These are phyloP conservation scores for Lasioglossum calceatum DNA, from an alignment of 2,888 invertebrate genomes.

Conservation along the genomic window DNA sequence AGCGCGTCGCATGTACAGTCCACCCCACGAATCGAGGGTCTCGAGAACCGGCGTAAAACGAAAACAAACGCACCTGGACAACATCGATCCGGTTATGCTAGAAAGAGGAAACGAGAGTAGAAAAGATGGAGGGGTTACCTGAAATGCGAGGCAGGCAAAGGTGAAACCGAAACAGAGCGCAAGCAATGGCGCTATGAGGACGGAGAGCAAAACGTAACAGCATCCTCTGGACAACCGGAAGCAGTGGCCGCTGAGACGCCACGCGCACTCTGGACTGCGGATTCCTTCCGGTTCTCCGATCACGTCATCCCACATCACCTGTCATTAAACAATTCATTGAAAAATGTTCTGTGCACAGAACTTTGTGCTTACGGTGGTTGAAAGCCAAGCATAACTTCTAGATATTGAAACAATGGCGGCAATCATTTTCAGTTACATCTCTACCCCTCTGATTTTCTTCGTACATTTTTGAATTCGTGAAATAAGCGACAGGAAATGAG, in stretches of 20 bases:
- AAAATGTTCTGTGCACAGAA: background rate
- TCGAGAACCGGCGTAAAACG: background rate
- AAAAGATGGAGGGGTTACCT: conserved; percentile 84
- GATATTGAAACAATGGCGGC: background rate
- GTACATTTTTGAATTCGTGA: too few relatives aligned
- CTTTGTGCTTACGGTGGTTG: too few relatives aligned
- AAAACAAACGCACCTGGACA: conserved; percentile 17
- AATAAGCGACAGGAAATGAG: too few relatives aligned
- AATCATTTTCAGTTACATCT: background rate
- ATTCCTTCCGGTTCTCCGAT: conserved; percentile 90
- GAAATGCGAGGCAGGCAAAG: conserved; percentile 90
- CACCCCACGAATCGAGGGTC: background rate
- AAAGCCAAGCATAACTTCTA: background rate
- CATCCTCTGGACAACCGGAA: conserved; percentile 88
- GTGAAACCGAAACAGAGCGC: conserved; percentile 88
- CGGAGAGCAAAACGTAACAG: conserved; percentile 89
- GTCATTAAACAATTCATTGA: background rate
- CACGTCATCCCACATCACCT: conserved; percentile 90
- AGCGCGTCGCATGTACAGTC: background rate
- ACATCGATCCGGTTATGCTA: conserved; percentile 28
- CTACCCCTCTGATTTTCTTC: too few relatives aligned
- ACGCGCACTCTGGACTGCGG: conserved; percentile 89
- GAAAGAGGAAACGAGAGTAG: conserved; percentile 31
- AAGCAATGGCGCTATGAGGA: conserved; percentile 88
- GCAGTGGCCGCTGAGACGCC: conserved; percentile 88